A percentile compares a stretch with the other conserved stretches of the same genome.
These are phyloP conservation scores for Coregonus clupeaformis DNA, from an alignment of 2,113 vertebrate species.

Conservation along the genomic window DNA sequence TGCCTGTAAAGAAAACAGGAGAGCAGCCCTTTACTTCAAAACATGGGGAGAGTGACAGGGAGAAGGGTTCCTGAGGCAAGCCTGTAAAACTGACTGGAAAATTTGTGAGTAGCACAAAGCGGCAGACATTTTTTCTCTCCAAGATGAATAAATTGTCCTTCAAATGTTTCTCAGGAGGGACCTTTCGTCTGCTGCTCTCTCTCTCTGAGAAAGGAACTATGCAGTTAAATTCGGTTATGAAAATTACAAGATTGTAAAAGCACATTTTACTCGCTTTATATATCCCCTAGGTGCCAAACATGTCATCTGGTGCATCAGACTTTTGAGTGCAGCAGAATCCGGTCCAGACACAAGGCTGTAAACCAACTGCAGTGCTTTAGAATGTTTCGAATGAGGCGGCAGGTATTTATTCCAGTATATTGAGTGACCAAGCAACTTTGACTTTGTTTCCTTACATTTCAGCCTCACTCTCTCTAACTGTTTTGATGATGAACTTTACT, in stretches of 20 bases:
- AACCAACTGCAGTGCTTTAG: slow-evolving; percentile 18
- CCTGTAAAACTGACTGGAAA: slow-evolving; percentile 67
- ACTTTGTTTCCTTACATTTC: slow-evolving; percentile 6
- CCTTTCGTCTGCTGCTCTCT: slow-evolving; percentile 53
- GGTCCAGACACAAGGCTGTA: slow-evolving; percentile 40
- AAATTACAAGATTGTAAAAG: slow-evolving; percentile 64
- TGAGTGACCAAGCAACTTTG: slow-evolving; percentile 19
- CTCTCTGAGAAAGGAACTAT: slow-evolving; percentile 50
- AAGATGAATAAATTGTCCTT: slow-evolving; percentile 77
- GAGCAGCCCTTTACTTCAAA: slow-evolving; percentile 29
- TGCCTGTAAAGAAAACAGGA: slow-evolving; percentile 37
- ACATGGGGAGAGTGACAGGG: slow-evolving; percentile 40
- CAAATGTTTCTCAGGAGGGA: slow-evolving; percentile 70
- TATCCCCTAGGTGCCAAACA: slow-evolving; percentile 48
- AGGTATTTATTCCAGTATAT: slow-evolving; percentile 37
- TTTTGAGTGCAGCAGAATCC: slow-evolving; percentile 20
- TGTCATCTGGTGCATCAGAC: slow-evolving; percentile 54
- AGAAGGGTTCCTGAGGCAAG: slow-evolving; percentile 59
- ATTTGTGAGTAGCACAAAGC: slow-evolving; percentile 67
- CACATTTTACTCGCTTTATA: slow-evolving; percentile 53
- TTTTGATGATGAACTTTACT: slow-evolving; percentile 1
- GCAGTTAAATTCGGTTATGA: slow-evolving; percentile 41
- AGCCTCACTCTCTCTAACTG: neutral
- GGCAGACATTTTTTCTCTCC: slow-evolving; percentile 74
- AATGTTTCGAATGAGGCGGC: slow-evolving; percentile 29